phyloP scores from a whole-genome alignment of 2,113 vertebrate genomes.

The Oncorhynchus kisutch region DNA sequence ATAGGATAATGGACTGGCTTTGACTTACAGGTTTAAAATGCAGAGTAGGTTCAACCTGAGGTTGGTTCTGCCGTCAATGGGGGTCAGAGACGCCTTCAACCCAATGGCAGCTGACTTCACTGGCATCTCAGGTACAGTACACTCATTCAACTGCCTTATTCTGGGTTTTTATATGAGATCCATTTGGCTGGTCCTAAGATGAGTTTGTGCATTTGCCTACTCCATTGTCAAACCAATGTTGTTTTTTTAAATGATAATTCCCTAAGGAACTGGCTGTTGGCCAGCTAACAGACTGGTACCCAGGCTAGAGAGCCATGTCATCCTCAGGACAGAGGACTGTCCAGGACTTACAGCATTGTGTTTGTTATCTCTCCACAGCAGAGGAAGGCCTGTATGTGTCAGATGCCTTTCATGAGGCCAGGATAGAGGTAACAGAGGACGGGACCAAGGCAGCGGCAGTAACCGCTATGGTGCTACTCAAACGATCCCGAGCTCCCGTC shows the following conservation, averaged over 20 bases:
- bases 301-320: too few species aligned
- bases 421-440: constrained; percentile 84
- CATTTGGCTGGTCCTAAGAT: too few species aligned
- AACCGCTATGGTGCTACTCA: constrained; percentile 87
- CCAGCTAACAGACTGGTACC: too few species aligned
- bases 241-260: too few species aligned
- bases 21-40: constrained; percentile 80
- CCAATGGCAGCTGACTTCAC: constrained; percentile 84
- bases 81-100: constrained; percentile 83
- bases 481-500: constrained; percentile 81
- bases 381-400: constrained; percentile 83
- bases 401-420: constrained; percentile 83
- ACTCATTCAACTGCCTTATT: background rate
- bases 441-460: constrained; percentile 82
- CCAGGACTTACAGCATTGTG: background rate
- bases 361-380: constrained; percentile 53
- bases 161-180: too few species aligned
- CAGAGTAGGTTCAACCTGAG: constrained; percentile 85
- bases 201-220: too few species aligned
- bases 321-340: too few species aligned
- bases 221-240: too few species aligned
- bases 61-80: constrained; percentile 78
- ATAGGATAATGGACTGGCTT: background rate
- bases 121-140: constrained; percentile 83
- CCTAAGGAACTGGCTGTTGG: too few species aligned